Evolutionary conservation across 1,140 invertebrate genomes (phyloP), one percentile per base, ranked within the genome.

Genomic region (Bilobella aurantiaca): DNA sequence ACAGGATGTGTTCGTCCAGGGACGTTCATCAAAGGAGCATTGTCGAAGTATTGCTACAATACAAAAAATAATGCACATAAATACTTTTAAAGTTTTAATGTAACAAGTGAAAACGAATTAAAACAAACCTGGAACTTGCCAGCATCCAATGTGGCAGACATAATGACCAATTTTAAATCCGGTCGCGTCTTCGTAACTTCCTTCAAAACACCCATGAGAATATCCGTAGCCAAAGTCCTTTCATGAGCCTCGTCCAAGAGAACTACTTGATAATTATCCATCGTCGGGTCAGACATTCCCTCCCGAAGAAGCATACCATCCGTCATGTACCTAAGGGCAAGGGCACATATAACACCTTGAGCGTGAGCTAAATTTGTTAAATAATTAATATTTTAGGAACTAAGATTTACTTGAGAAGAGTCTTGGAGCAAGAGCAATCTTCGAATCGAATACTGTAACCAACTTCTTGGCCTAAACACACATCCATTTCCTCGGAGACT

Each of bases 361-460:
- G n/a, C n/a, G n/a, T n/a, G n/a, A n/a, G n/a, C n/a, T n/a, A n/a
- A n/a, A n/a, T n/a, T n/a, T n/a, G n/a, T n/a, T n/a, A n/a, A n/a
- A n/a, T n/a, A n/a, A n/a, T n/a, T n/a, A n/a, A n/a, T n/a, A n/a
- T n/a, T n/a, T n/a, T n/a, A n/a, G n/a, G n/a, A n/a, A n/a, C n/a
- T n/a, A n/a, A n/a, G n/a, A n/a, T n/a, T 76, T 79, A 86, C 82
- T 89, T 89, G 1, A 90, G 77, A 46, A 98, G 80, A 0, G 97
- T 99, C 77, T 91, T 93, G 0, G 91, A 82, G 18, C 91, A 93
- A 25, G 95, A 96, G 74, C 96, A 99, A 79, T 99, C 97, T 80
- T 99, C 97, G 78, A 99, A 99, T 82, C 97, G 89, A 74, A 99
- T 99, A 74, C 90, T 96, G 77, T 99, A 99, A 65, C 97, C 97